Conservation (phyloP, 1,140 invertebrate genomes). For the Orussus abietinus region DNA sequence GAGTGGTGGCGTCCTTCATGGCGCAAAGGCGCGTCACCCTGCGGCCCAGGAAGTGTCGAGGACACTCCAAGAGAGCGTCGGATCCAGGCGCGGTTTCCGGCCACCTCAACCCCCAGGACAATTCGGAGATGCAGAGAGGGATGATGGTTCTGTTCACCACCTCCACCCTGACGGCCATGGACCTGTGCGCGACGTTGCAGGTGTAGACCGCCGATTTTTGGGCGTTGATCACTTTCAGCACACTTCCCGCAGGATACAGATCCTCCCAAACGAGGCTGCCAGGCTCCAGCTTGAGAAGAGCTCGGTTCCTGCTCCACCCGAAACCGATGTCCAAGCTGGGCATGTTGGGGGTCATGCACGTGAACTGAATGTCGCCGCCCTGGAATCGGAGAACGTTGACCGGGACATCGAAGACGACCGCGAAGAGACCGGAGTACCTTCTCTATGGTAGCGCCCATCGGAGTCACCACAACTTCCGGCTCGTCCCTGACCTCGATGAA, state of each 20-base stretch:
- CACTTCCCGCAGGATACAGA: constrained; percentile 72
- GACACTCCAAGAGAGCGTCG: constrained; percentile 59
- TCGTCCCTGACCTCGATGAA: constrained; percentile 63
- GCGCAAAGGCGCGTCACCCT: constrained; percentile 56
- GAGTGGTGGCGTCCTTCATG: constrained; percentile 58
- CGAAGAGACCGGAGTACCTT: too few species aligned
- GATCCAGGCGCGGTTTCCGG: constrained; percentile 61
- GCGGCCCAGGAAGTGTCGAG: constrained; percentile 50
- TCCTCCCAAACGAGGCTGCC: constrained; percentile 75
- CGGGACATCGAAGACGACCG: too few species aligned
- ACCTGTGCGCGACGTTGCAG: constrained; percentile 58
- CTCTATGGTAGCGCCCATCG: constrained; percentile 68
- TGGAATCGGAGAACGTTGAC: too few species aligned
- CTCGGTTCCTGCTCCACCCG: constrained; percentile 74
- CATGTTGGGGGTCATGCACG: constrained; percentile 47
- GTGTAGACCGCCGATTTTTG: constrained; percentile 65
- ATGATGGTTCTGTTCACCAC: constrained; percentile 58
- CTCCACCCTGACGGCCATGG: constrained; percentile 59
- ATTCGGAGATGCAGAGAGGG: constrained; percentile 54
- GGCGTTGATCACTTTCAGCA: constrained; percentile 70
- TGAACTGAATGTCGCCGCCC: constrained; percentile 43
- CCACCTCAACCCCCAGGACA: constrained; percentile 56
- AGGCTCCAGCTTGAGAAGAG: constrained; percentile 65
- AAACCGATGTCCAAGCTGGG: constrained; percentile 60
- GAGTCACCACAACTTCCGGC: constrained; percentile 67